Evolutionary conservation across 2,797 vertebrate genomes (phyloP), one percentile per base, ranked within the genome.

Genomic region (Picus viridis): DNA sequence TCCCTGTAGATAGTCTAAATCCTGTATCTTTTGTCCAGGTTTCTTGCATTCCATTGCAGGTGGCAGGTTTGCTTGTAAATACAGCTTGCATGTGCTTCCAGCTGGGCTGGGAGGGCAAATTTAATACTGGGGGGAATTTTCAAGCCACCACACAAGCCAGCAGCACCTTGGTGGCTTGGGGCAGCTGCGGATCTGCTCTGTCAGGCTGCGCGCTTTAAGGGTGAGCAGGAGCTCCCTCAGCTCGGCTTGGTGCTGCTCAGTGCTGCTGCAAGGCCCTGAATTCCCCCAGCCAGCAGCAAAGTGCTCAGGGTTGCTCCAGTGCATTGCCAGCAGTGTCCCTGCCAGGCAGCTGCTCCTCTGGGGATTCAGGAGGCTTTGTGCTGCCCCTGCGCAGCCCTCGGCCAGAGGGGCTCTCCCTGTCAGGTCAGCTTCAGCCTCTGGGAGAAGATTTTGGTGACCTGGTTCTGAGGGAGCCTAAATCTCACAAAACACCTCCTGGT

Each of bases 241-340:
- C 10, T 12, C 51, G 9, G 16, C 0, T 1, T 17, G 29, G 16
- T 77, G 13, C 45, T 68, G 20, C 57, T 86, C 5, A 0, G 57
- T 0, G 0, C 12, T 39, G 53, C 53, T 74, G n/a, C 49, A 32
- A 32, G 41, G 41, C 41, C 41, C 41, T 41, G 41, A 41, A 41
- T 41, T 41, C 41, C 41, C 13, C 41, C 41, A 41, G 41, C 41
- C 41, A 41, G 41, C 41, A 41, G 41, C 41, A 14, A 41, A 41
- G 41, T 41, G 41, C 13, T 41, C 41, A 41, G 41, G 41, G 41
- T 41, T 41, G 41, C 41, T 41, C 41, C 41, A 74, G 54, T 51
- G 64, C 26, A 29, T 61, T 54, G 54, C 11, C 69, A 80, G 4
- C 71, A 12, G 2, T 14, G 6, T 20, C 32, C 8, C 1, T 58